Evolutionary conservation across 1,140 invertebrate species (phyloP).

Genomic region (Drosophila pectinifera): DNA sequence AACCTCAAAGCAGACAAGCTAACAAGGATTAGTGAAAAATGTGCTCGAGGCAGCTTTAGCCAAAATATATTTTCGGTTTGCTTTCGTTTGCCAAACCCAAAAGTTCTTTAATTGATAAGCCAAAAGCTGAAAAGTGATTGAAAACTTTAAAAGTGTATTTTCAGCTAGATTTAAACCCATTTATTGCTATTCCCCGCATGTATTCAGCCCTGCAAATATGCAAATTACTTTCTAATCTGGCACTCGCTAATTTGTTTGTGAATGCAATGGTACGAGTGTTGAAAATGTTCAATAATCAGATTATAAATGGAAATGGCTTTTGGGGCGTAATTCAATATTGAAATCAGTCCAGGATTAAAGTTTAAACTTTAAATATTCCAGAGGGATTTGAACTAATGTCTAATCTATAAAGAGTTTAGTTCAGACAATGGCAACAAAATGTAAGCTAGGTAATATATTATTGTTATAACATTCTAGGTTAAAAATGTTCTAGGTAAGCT

Average conservation of each 20-base stretch:
- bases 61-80: constrained; percentile 36
- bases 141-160: constrained; percentile 11
- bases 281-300: constrained; percentile 39
- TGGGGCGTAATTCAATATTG: not conserved
- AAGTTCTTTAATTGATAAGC: constrained; percentile 22
- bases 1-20: constrained; percentile 74
- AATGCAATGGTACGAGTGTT: constrained; percentile 40
- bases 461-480: not conserved
- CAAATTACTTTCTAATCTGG: constrained; percentile 41
- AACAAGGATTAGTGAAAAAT: constrained; percentile 63
- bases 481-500: not conserved
- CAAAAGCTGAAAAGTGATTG: constrained; percentile 21
- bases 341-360: not conserved
- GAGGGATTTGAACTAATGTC: not conserved
- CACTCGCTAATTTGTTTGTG: constrained; percentile 37
- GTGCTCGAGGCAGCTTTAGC: constrained; percentile 35
- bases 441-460: not conserved
- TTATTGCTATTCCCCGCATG: constrained; percentile 12
- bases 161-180: not conserved
- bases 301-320: constrained; percentile 34
- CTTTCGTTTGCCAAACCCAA: constrained; percentile 4
- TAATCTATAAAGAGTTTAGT: not conserved
- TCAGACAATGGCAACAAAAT: not conserved
- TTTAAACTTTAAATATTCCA: not conserved
- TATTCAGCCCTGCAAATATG: constrained; percentile 22